These are phyloP conservation scores for Hydropsyche betteni DNA, from an alignment of 2,888 invertebrate genomes.

Conservation along the genomic window DNA sequence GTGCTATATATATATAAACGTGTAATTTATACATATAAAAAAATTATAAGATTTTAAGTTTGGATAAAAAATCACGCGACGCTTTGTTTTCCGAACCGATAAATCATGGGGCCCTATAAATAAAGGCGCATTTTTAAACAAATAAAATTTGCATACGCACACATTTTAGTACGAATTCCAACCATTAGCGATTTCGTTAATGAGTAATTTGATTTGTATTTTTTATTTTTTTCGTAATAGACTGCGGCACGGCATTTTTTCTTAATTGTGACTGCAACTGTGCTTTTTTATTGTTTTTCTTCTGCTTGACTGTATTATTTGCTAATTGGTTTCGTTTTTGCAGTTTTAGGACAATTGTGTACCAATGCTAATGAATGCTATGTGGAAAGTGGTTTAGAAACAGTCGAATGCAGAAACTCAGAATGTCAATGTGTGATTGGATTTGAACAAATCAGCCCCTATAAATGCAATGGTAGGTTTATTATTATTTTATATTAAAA, in stretches of 20 bases:
- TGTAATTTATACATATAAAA: no score
- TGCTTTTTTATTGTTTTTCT: no score
- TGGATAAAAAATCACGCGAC: slow-evolving; percentile 27
- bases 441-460: slow-evolving; percentile 56
- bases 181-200: no score
- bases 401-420: slow-evolving; percentile 60
- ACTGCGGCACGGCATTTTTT: slow-evolving; percentile 5
- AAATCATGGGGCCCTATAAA: no score
- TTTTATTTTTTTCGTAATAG: no score
- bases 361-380: slow-evolving; percentile 58
- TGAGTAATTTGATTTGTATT: no score
- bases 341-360: slow-evolving; percentile 59
- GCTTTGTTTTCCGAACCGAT: slow-evolving; percentile 15
- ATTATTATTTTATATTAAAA: no score
- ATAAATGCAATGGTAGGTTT: slow-evolving; percentile 40
- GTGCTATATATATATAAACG: no score
- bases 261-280: not conserved
- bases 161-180: no score
- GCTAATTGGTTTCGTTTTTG: slow-evolving; percentile 1
- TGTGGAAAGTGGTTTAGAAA: slow-evolving; percentile 53
- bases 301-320: not conserved
- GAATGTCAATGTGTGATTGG: slow-evolving; percentile 58
- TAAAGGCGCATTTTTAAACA: no score
- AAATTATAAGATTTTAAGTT: no score
- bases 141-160: no score